Evolutionary conservation across 1,140 invertebrate species (phyloP).

Genomic region (Drosophila virilis): DNA sequence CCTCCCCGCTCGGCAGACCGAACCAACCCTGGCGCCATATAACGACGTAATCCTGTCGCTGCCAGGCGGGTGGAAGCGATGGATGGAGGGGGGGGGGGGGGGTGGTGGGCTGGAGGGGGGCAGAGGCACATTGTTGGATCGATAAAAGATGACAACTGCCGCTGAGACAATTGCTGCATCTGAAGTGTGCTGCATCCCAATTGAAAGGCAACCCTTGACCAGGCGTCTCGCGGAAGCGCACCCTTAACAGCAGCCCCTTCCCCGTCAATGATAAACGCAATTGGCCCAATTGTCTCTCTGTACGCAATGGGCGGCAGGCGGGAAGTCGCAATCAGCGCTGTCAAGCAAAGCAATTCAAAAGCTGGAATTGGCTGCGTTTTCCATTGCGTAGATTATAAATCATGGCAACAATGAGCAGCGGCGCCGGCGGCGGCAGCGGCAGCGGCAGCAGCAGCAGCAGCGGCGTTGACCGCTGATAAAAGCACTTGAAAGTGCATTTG

Average conservation of each 20-base stretch:
- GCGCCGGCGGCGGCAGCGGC: neutral
- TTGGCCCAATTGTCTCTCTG: constrained; percentile 46
- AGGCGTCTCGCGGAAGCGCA: constrained; percentile 19
- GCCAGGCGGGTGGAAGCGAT: constrained; percentile 5
- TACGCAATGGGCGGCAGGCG: neutral
- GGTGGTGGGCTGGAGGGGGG: neutral
- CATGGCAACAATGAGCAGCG: constrained; percentile 2
- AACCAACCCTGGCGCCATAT: constrained; percentile 60
- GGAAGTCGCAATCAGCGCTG: constrained; percentile 63
- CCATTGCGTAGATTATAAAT: constrained; percentile 57
- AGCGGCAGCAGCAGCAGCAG: neutral
- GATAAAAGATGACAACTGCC: constrained; percentile 53
- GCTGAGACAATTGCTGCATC: constrained; percentile 7
- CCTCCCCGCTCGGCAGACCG: neutral
- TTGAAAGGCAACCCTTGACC: constrained; percentile 40
- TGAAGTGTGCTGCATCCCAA: constrained; percentile 9
- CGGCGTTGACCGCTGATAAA: constrained; percentile 55
- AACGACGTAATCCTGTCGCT: constrained; percentile 71
- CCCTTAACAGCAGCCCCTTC: neutral
- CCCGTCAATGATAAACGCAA: constrained; percentile 8
- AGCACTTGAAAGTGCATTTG: constrained; percentile 50
- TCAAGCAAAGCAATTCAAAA: constrained; percentile 56
- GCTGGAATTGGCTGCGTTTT: constrained; percentile 28
- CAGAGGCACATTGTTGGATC: constrained; percentile 67
- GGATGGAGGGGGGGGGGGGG: neutral